Base-by-base conservation (phyloP, 2,888 invertebrate genomes). In the Mimumesa dahlbomi region DNA sequence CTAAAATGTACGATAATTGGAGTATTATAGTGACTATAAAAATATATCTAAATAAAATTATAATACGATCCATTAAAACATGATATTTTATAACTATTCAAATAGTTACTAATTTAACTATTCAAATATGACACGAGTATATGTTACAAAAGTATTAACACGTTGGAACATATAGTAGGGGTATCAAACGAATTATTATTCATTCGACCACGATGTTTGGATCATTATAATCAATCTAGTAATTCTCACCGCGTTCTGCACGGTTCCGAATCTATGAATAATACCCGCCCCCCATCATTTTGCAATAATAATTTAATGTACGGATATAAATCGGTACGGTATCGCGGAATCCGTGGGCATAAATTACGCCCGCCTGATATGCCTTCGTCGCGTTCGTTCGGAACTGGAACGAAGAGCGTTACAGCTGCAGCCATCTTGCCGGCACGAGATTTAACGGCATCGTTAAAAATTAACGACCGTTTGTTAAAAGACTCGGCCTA, bases 401-500 rank as follows among this genome's bases (percentile, higher is more conserved):
- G n/a, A 68, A 68, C 50, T 59, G 69, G 70, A 72, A 76, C 77
- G 58, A 61, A 59, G 72, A 77, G 76, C 61, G 64, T 77, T 81
- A 78, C 85, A 86, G 86, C 85, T 86, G 86, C 83, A 77, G 85
- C 86, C 86, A 87, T 87, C 85, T 86, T 86, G 85, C 83, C 73
- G 79, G 67, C 65, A 65, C 75, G 76, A 68, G 65, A 68, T 82
- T 86, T 85, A 87, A 87, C 81, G 82, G 82, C 84, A 75, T 82
- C 85, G 85, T 86, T 86, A 86, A 86, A 75, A 70, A 70, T 85
- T 86, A 85, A 85, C 85, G 84, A 80, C 75, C 85, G 83, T 86
- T 86, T 85, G 84, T 85, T 85, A 81, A 83, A 84, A 80, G 71
- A 74, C 74, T 69, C 69, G 66, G 58, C 77, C 77, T 82, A 83